These are phyloP conservation scores for Xestoiulus laeticollis DNA, from an alignment of 2,888 invertebrate genomes.

Conservation along the genomic window DNA sequence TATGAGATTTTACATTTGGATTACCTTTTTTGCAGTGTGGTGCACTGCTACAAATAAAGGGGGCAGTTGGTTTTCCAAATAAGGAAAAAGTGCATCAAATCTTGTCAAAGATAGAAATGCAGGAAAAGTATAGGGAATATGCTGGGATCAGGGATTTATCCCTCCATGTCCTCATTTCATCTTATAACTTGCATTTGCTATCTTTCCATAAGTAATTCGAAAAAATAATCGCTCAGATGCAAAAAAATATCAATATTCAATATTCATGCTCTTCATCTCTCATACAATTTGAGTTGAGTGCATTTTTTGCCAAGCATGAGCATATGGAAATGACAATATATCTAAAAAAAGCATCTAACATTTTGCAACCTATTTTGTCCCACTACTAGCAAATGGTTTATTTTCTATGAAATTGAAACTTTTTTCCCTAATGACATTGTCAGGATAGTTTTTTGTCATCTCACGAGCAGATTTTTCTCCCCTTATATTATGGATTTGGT, in stretches of 20 bases:
- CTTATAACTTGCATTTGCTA: background rate
- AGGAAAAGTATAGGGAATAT: background rate
- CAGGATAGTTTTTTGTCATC: background rate
- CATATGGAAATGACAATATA: background rate
- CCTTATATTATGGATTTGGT: conserved; percentile 18
- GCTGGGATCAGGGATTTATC: background rate
- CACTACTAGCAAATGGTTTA: conserved; percentile 30
- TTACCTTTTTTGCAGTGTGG: background rate
- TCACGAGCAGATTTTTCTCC: conserved; percentile 9
- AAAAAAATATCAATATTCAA: conserved; percentile 1
- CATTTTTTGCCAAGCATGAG: background rate
- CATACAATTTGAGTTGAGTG: background rate
- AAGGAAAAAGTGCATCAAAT: background rate
- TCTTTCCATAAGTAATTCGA: background rate
- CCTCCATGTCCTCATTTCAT: background rate
- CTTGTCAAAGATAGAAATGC: background rate
- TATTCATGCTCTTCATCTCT: background rate
- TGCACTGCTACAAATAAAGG: background rate
- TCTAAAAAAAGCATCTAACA: background rate
- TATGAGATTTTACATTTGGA: background rate
- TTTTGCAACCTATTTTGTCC: conserved; percentile 10
- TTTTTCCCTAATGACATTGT: conserved; percentile 35
- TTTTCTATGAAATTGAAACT: conserved; percentile 32
- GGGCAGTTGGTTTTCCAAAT: no score
- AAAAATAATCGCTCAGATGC: background rate